A percentile compares a stretch with the other conserved stretches of the same genome.
Evolutionary conservation across 2,113 vertebrate species (phyloP).

Genomic region (Spea multiplicata): DNA sequence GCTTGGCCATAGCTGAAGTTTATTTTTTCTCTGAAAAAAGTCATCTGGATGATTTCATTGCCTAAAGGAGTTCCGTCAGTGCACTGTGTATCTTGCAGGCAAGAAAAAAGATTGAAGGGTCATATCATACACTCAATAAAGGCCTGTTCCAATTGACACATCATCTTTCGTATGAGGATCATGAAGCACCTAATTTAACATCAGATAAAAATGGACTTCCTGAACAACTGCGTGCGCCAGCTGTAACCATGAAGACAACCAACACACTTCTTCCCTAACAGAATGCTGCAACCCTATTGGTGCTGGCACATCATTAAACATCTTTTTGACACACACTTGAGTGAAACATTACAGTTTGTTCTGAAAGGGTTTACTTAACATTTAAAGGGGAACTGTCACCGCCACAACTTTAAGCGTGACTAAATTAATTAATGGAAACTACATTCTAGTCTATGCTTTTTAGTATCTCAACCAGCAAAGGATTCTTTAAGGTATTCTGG

Average conservation of each 20-base stretch:
- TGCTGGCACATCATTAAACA: conserved; percentile 1
- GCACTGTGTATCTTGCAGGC: not conserved
- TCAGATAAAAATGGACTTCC: conserved; percentile 13
- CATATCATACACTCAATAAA: conserved; percentile 3
- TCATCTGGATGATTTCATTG: too few species aligned
- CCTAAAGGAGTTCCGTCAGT: not conserved
- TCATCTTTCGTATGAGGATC: not conserved
- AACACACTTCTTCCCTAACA: not conserved
- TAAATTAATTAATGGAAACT: too few species aligned
- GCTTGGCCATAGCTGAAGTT: too few species aligned
- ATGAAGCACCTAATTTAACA: conserved; percentile 13
- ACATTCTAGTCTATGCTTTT: too few species aligned
- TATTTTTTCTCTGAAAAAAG: too few species aligned
- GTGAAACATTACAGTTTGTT: too few species aligned
- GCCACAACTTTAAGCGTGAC: too few species aligned
- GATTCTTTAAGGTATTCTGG: too few species aligned
- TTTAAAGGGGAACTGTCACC: too few species aligned
- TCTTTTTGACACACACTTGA: not conserved
- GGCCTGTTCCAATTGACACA: not conserved
- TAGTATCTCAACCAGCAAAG: too few species aligned
- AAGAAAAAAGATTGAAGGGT: not conserved
- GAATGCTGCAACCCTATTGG: not conserved
- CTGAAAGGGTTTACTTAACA: too few species aligned
- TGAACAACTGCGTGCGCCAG: not conserved
- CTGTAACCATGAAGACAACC: not conserved